Conservation (phyloP, 2,797 vertebrate species). For the Vultur gryphus region DNA sequence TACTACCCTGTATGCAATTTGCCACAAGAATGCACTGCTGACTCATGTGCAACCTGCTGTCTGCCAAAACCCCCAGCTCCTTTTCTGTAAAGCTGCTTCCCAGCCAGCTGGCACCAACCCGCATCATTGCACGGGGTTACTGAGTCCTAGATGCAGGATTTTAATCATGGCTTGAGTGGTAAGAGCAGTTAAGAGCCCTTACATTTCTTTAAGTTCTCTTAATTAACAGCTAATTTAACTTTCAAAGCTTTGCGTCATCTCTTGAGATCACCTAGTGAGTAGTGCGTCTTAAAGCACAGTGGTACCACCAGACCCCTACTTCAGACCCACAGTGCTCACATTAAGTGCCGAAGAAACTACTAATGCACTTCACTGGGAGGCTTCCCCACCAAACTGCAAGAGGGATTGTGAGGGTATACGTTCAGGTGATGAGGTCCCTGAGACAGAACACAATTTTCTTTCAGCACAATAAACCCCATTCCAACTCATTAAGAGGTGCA, state of each 20-base stretch:
- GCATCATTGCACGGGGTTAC: neutral
- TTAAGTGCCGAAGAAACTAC: neutral
- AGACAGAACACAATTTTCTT: neutral
- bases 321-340: neutral
- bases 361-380: neutral
- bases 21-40: neutral
- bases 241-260: neutral
- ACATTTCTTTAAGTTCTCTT: conserved; percentile 21
- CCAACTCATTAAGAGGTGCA: neutral
- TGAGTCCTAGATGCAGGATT: neutral
- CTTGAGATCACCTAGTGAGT: neutral
- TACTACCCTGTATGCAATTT: neutral
- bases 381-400: neutral
- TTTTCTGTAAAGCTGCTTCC: neutral
- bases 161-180: neutral
- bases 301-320: neutral
- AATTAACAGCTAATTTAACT: conserved; percentile 40
- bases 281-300: neutral
- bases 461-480: neutral
- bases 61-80: neutral
- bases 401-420: fast-evolving
- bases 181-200: conserved; percentile 31
- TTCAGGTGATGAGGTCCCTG: neutral
- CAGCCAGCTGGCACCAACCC: neutral
- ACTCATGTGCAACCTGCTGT: neutral